phyloP scores from a whole-genome alignment of 2,113 vertebrate species.

The Gallinago paraguaiae region DNA sequence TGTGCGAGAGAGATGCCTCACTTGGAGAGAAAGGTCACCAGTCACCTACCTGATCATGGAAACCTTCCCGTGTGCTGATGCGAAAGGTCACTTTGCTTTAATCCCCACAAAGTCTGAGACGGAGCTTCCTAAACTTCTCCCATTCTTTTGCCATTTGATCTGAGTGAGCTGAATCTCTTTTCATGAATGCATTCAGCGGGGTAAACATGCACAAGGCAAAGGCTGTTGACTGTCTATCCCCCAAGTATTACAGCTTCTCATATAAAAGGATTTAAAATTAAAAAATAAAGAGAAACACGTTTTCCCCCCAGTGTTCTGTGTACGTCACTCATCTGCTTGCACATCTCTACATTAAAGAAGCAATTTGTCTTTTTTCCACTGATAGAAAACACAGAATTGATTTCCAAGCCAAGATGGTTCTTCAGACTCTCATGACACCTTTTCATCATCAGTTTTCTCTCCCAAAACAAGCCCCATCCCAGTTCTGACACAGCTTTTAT shows the following conservation, averaged over 20 bases:
- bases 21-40: neutral
- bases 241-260: neutral
- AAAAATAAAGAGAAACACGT: rapidly evolving
- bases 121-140: neutral
- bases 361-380: neutral
- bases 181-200: rapidly evolving
- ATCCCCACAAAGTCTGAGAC: neutral
- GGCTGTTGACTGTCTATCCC: rapidly evolving
- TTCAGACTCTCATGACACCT: neutral
- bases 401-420: neutral
- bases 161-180: neutral
- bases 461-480: neutral
- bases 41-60: rapidly evolving
- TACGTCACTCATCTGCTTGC: neutral
- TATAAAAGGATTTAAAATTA: rapidly evolving
- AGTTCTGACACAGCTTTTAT: neutral
- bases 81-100: neutral
- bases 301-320: neutral
- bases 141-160: neutral
- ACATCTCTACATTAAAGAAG: neutral
- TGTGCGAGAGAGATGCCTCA: neutral
- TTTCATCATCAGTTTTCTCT: neutral
- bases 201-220: rapidly evolving
- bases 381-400: neutral
- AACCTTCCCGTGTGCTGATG: neutral